Base-by-base conservation (phyloP, 2,113 vertebrate genomes). In the Andinoacara biseriatus region DNA sequence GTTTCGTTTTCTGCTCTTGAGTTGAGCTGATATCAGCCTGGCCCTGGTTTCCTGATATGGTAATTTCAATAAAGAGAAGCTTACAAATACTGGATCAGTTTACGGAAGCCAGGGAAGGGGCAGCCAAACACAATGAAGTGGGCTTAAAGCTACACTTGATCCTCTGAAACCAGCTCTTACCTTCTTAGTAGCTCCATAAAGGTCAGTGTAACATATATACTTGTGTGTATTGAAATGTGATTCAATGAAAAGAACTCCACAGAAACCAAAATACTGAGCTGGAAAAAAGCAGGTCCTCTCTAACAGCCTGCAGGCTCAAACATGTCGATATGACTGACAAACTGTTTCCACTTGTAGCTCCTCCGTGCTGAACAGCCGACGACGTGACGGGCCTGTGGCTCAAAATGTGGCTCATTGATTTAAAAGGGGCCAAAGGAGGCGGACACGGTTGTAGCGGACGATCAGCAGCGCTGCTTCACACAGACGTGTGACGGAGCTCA, bases 221-320 rank as follows among this genome's bases (percentile, higher is more conserved):
- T 10, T 18, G 11, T 63, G 40, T 29, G 43, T 29, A 69, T 29
- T 29, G 7, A 20, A 69, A 3, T 10, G 8, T n/a, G 20, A 10
- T 24, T 31, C 5, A 1, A n/a, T 24, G 2, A 69, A 69, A 69
- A 69, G 22, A 10, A 49, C 43, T 69, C 17, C 17, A 49, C 15
- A 69, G 38, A 24, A 67, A 67, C 63, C 49, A 7, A 29, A 2
- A 20, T 8, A n/a, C 15, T 10, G 40, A 46, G 63, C 14, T 26
- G 14, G 43, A 20, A 29, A 69, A 49, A 52, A 72, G 43, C 2
- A 52, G 65, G 22, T 17, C 43, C 65, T 0, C 43, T 52, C 31
- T 52, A 72, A 52, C 65, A 72, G 65, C 65, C 31, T 31, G 65
- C 65, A 69, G 65, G 65, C 52, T 72, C 43, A 72, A 52, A 72